Percentiles rank a stretch among this genome's conserved stretches.
phyloP scores from a whole-genome alignment of 1,140 invertebrate genomes.

The Dreissena rostriformis region DNA sequence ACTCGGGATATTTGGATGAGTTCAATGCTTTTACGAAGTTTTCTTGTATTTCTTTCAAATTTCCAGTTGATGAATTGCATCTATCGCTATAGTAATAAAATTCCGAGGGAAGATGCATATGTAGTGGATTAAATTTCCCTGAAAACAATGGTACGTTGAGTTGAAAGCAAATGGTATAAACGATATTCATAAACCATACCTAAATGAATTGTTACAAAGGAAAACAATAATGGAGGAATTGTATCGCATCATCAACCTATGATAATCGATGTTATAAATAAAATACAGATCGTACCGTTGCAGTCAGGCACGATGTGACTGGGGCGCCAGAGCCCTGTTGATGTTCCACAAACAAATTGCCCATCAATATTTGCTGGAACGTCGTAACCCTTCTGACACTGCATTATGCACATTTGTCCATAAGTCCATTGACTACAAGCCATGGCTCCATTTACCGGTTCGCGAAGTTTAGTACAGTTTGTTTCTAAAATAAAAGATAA shows the following conservation, averaged over 20 bases:
- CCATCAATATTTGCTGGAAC: conserved; percentile 36
- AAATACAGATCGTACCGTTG: no score
- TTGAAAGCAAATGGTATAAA: no score
- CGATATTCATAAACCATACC: no score
- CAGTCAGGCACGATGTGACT: conserved; percentile 41
- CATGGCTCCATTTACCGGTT: conserved; percentile 39
- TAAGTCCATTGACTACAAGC: conserved; percentile 36
- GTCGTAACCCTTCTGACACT: conserved; percentile 34
- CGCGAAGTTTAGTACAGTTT: conserved; percentile 26
- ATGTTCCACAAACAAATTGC: conserved; percentile 40
- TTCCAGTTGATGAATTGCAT: conserved; percentile 17
- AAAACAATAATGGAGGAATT: no score
- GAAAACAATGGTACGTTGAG: no score
- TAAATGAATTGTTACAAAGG: no score
- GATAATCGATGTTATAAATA: no score
- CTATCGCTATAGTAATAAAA: conserved; percentile 34
- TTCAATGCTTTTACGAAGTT: conserved; percentile 15
- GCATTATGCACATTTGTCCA: conserved; percentile 41
- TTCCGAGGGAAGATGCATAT: conserved; percentile 17
- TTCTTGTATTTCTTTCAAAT: conserved; percentile 11
- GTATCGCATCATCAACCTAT: no score
- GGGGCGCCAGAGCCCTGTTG: conserved; percentile 45
- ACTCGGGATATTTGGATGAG: conserved; percentile 10
- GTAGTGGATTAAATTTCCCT: neutral
- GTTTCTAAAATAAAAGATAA: no score